phyloP scores from a whole-genome alignment of 2,113 vertebrate genomes.

The Dermatemys mawii region DNA sequence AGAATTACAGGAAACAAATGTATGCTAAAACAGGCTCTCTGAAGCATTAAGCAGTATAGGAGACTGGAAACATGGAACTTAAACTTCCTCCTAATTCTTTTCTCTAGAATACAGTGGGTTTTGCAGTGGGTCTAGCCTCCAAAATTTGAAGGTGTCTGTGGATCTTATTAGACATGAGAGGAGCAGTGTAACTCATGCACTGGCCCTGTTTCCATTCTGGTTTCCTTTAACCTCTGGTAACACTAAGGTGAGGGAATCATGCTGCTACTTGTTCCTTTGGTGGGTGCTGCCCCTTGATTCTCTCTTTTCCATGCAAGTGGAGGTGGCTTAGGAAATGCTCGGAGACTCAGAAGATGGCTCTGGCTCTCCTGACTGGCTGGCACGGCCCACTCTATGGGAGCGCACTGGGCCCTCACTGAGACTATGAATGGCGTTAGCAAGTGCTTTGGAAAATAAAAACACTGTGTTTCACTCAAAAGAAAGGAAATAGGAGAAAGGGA shows the following conservation, averaged over 20 bases:
- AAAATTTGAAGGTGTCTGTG: not conserved
- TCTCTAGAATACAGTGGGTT: too few relatives aligned
- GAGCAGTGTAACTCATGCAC: not conserved
- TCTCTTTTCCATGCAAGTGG: not conserved
- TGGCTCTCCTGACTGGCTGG: rapidly evolving
- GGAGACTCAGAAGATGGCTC: not conserved
- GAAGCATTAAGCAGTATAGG: not conserved
- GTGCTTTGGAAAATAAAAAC: not conserved
- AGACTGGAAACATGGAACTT: not conserved
- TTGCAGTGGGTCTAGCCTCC: not conserved
- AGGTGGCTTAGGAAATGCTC: not conserved
- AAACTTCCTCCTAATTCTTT: not conserved
- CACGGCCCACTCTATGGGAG: not conserved
- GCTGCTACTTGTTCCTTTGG: not conserved
- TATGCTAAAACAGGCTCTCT: not conserved
- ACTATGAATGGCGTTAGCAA: not conserved
- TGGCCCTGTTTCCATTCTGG: not conserved
- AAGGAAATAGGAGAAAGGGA: not conserved
- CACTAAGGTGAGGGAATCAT: not conserved
- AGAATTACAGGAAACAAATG: not conserved
- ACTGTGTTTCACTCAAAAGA: not conserved
- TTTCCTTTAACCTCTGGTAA: not conserved
- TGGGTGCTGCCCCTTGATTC: not conserved
- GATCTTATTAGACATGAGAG: not conserved
- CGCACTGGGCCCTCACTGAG: rapidly evolving